Base-by-base conservation (phyloP, 2,797 vertebrate genomes). In the Parotocinclus haroldoi region DNA sequence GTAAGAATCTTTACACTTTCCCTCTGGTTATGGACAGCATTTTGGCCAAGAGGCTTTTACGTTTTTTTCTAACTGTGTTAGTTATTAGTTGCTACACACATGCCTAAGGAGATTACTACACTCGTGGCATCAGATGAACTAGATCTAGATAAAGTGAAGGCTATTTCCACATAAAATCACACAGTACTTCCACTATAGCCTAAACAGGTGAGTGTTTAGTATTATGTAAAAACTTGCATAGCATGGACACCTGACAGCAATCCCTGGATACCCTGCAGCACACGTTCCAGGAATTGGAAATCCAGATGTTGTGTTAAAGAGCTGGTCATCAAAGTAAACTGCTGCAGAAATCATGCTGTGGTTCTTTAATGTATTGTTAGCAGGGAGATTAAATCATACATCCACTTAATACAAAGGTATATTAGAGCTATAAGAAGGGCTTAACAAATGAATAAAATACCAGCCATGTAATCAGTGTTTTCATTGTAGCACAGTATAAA, bases 281-380 rank as follows among this genome's bases (percentile, higher is more conserved):
- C 40, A 36, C 57, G 61, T 68, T 51, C 51, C 45, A 54, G 16
- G 51, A 62, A 44, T 45, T 55, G 69, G 71, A 76, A 68, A 54
- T 79, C 54, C 40, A 78, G 40, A 27, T 62, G 55, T 55, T 65
- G 67, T 46, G 58, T 68, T 16, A 19, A 72, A 19, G 51, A 58
- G 60, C 62, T 69, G 55, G 58, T 66, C 69, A 39, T 63, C 55
- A 71, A 64, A 78, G 68, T 67, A 38, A 48, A 73, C 49, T 58
- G 58, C 69, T 58, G 50, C 53, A 63, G 75, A 84, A 80, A 76
- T 77, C 86, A 88, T 88, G 85, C 84, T 83, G 52, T 63, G 66
- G 50, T 66, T 71, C 49, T 50, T 71, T 17, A 78, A 72, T 64
- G 71, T 72, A 73, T 82, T 76, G 65, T 74, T 79, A 19, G 62